Conservation (phyloP, 2,113 vertebrate species). For the Tympanuchus pallidicinctus region DNA sequence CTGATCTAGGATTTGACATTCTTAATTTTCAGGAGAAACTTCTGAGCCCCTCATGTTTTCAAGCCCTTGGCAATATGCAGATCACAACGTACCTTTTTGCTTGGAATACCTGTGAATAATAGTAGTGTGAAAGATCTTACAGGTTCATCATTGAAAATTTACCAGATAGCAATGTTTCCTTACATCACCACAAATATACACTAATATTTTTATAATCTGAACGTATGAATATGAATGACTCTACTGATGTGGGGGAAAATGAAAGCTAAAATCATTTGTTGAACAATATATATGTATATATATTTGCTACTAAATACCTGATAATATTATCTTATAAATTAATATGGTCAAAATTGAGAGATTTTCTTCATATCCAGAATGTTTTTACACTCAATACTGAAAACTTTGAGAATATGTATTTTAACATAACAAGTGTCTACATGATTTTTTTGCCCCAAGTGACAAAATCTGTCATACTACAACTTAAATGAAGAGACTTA, state of each 20-base stretch:
- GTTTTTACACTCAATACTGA: not conserved
- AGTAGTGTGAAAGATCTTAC: not conserved
- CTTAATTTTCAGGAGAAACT: slow-evolving; percentile 38
- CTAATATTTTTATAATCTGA: slow-evolving; percentile 28
- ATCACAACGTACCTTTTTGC: slow-evolving; percentile 6
- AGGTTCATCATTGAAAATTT: not conserved
- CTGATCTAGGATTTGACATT: not conserved
- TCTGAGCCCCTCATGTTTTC: not conserved
- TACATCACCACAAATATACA: not conserved
- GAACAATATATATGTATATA: not conserved
- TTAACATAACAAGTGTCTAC: not conserved
- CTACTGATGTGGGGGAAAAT: not conserved
- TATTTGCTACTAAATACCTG: not conserved
- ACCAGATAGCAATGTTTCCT: not conserved
- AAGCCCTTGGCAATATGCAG: not conserved
- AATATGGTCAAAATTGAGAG: not conserved
- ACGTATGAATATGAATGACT: slow-evolving; percentile 10
- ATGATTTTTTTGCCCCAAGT: not conserved
- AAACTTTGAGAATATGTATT: not conserved
- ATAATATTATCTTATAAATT: not conserved
- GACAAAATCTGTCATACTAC: not conserved
- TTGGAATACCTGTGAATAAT: not conserved
- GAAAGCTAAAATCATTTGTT: slow-evolving; percentile 2
- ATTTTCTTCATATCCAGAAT: not conserved
- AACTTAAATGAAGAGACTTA: not conserved